Conservation (phyloP, 2,113 vertebrate genomes). For the Balaeniceps rex region DNA sequence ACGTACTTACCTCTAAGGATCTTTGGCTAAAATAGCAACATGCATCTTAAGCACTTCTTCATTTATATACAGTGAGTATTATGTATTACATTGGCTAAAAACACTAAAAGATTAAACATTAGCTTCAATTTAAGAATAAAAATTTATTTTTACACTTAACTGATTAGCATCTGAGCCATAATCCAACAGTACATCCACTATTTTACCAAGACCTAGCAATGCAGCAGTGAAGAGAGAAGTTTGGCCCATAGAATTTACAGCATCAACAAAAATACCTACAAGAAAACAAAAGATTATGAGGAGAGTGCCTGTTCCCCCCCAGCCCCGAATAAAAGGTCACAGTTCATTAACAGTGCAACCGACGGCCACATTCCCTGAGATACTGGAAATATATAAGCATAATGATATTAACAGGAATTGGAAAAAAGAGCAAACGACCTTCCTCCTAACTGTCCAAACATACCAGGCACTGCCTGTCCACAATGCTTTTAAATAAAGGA, state of each 20-base stretch:
- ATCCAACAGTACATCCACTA: constrained; percentile 78
- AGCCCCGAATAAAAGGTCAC: rapidly evolving
- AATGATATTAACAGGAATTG: not conserved
- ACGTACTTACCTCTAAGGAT: not conserved
- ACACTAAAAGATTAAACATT: not conserved
- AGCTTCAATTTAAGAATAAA: not conserved
- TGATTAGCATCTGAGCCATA: constrained; percentile 82
- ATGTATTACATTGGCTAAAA: not conserved
- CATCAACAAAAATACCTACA: constrained; percentile 76
- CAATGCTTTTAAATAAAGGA: not conserved
- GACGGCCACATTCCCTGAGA: not conserved
- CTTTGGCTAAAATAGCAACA: not conserved
- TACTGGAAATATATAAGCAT: rapidly evolving
- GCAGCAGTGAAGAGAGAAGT: constrained; percentile 80
- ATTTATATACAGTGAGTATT: not conserved
- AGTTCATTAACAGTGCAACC: too few relatives aligned
- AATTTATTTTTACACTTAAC: constrained; percentile 64
- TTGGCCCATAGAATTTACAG: constrained; percentile 81
- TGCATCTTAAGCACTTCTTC: not conserved
- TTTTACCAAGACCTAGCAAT: constrained; percentile 73
- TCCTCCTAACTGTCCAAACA: rapidly evolving
- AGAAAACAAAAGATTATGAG: not conserved
- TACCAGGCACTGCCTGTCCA: rapidly evolving
- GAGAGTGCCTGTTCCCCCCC: rapidly evolving
- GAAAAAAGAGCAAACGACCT: rapidly evolving